These are phyloP conservation scores for Drosophila cardini DNA, from an alignment of 1,140 invertebrate species.

Conservation along the genomic window DNA sequence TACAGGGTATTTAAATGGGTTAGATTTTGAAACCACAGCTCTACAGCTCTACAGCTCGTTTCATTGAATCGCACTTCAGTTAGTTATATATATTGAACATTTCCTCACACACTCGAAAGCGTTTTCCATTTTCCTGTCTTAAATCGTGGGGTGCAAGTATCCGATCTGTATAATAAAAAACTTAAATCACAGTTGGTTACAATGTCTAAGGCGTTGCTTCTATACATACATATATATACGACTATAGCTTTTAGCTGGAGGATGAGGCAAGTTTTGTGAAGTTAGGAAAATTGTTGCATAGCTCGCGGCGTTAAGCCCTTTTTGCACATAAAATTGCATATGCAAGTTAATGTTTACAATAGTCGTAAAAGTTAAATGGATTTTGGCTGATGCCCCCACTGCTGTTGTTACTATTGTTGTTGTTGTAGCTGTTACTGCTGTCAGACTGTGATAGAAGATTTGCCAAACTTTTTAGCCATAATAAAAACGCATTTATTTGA, in stretches of 20 bases:
- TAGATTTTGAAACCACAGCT: background rate
- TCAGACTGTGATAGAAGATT: background rate
- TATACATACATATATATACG: constrained; percentile 12
- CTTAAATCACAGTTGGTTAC: constrained; percentile 54
- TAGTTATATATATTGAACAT: constrained; percentile 15
- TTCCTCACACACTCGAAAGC: constrained; percentile 1
- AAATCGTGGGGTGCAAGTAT: background rate
- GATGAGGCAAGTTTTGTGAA: constrained; percentile 48
- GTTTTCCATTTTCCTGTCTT: constrained; percentile 20
- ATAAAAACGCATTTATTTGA: constrained; percentile 64
- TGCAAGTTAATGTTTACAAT: constrained; percentile 78
- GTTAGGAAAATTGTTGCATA: constrained; percentile 56
- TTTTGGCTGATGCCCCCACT: constrained; percentile 38
- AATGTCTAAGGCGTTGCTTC: constrained; percentile 49
- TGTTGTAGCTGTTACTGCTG: background rate
- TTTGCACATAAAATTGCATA: constrained; percentile 74
- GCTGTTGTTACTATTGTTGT: background rate
- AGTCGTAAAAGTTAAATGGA: constrained; percentile 78
- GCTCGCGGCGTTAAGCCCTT: constrained; percentile 43
- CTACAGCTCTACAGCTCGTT: background rate
- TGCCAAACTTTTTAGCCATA: constrained; percentile 34
- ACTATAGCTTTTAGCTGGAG: background rate
- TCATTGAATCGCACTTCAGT: background rate
- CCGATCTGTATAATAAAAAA: constrained; percentile 30
- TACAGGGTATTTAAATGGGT: background rate